Conservation (phyloP, 2,888 invertebrate genomes). For the Tenthredo distinguenda region DNA sequence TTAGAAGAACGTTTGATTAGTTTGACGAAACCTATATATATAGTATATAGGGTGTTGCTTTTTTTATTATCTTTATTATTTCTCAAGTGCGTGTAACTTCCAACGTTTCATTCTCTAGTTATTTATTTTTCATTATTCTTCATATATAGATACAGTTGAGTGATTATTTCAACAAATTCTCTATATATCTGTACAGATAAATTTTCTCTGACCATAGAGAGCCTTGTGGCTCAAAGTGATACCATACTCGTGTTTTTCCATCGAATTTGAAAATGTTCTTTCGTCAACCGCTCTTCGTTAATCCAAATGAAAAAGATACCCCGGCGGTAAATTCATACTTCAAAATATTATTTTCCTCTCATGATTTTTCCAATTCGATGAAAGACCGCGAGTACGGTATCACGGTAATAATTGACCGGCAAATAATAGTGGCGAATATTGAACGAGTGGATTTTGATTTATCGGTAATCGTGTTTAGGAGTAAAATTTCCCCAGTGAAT, state of each 20-base stretch:
- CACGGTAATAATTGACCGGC: background rate
- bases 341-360: too few relatives aligned
- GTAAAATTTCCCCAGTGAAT: slow-evolving; percentile 43
- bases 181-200: too few relatives aligned
- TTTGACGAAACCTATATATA: background rate
- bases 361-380: too few relatives aligned
- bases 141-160: background rate
- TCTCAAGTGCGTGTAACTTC: background rate
- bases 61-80: background rate
- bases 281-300: too few relatives aligned
- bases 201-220: too few relatives aligned
- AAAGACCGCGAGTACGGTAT: background rate
- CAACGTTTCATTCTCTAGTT: background rate
- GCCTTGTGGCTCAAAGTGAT: too few relatives aligned
- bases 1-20: background rate
- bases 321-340: too few relatives aligned
- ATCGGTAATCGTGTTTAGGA: background rate
- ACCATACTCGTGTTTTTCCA: too few relatives aligned
- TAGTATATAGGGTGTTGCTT: background rate
- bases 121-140: background rate
- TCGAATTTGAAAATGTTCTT: too few relatives aligned
- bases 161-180: too few relatives aligned
- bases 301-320: too few relatives aligned
- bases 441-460: slow-evolving; percentile 10
- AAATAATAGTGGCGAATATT: background rate